phyloP scores from a whole-genome alignment of 2,797 vertebrate genomes.

The Trematomus bernacchii region DNA sequence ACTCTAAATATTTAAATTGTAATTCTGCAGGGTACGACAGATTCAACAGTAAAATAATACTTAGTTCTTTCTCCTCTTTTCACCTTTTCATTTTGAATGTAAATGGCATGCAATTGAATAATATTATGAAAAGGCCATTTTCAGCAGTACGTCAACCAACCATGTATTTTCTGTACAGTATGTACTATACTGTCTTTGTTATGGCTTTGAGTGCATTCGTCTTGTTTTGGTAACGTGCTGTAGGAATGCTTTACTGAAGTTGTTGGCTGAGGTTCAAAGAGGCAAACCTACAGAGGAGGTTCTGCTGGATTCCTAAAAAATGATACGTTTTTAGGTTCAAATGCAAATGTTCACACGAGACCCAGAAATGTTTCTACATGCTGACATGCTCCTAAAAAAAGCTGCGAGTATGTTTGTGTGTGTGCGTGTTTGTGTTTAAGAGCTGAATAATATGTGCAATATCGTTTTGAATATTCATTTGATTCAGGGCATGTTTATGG shows the following conservation, averaged over 20 bases:
- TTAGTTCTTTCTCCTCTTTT: background rate
- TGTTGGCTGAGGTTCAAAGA: constrained; percentile 15
- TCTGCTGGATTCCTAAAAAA: constrained; percentile 55
- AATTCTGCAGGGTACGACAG: too few species aligned
- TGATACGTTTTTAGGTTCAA: background rate
- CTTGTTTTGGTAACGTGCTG: constrained; percentile 1
- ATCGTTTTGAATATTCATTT: background rate
- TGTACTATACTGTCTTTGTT: background rate
- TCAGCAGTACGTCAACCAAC: background rate
- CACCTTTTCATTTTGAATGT: background rate
- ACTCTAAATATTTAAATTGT: too few species aligned
- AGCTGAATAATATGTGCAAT: background rate
- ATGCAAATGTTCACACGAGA: background rate
- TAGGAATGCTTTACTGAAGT: constrained; percentile 5
- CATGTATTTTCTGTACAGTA: background rate
- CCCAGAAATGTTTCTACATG: background rate
- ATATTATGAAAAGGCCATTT: background rate
- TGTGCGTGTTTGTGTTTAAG: background rate
- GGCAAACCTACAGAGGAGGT: constrained; percentile 20
- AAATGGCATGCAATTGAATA: background rate
- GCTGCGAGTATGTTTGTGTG: background rate
- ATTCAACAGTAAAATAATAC: too few species aligned
- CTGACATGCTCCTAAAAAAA: background rate
- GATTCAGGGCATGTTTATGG: background rate
- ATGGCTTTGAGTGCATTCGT: background rate